Base-by-base conservation (phyloP, 2,113 vertebrate species). In the Perognathus longimembris region DNA sequence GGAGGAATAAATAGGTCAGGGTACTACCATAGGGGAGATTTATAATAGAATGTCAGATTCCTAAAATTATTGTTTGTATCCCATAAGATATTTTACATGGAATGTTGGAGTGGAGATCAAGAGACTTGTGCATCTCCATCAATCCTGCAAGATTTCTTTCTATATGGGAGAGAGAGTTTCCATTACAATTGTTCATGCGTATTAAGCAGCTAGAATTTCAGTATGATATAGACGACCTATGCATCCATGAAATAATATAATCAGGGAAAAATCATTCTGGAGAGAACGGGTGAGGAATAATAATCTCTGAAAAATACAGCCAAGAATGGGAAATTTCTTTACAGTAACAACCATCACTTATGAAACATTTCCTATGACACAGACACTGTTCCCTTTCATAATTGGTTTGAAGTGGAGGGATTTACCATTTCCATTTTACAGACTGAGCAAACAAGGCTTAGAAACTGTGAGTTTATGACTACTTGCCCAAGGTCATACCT, bases 121-220 rank as follows among this genome's bases (percentile, higher is more conserved):
- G 30, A 70, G 4, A 21, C 6, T 30, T 67, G 34, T n/a, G 24
- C 30, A 45, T 42, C 61, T 78, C 34, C 26, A 18, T 59, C 45
- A 61, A 34, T 50, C 38, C 38, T 34, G 2, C 59, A 45, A 45
- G 45, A 45, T 24, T 75, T 36, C 36, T 24, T 75, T 36, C 36
- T 85, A 32, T 82, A 70, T 70, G 45, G 22, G 7, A 78, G 24
- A 61, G 2, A 45, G 34, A 64, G 74, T 82, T 77, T 17, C 74
- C 22, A 26, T 4, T 61, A 18, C 5, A 38, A 70, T 40, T 9
- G 64, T 78, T 59, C 17, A 64, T 32, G 32, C 2, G 57, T 18
- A 67, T 77, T 34, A 76, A 54, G 22, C 38, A 64, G n/a, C 54
- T 94, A 73, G 38, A 79, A 85, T 69, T 87, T 92, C 81, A 64